Evolutionary conservation across 2,888 invertebrate species (phyloP).

Genomic region (Hirudinaria manillensis): DNA sequence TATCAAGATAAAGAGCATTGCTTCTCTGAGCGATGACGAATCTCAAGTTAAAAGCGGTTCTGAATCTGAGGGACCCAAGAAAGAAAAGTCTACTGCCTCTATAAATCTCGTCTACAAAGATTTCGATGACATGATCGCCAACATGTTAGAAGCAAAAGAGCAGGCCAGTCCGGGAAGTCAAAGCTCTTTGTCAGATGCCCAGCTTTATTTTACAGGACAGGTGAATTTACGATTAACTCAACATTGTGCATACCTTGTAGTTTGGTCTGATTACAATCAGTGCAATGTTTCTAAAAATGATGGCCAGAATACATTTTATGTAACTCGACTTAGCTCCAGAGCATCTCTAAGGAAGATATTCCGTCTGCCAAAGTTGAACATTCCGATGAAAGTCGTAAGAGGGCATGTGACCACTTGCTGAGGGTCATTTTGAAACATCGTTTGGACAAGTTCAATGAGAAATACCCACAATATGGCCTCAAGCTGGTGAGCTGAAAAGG

Average conservation of each 20-base stretch:
- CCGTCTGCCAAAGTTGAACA: not conserved
- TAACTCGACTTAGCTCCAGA: too few species aligned
- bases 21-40: constrained; percentile 1
- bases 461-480: constrained; percentile 6
- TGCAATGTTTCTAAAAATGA: too few species aligned
- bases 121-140: constrained; percentile 7
- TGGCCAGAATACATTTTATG: too few species aligned
- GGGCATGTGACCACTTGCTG: not conserved
- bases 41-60: not conserved
- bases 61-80: not conserved
- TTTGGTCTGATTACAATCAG: too few species aligned
- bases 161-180: not conserved
- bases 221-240: not conserved
- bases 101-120: not conserved
- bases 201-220: not conserved
- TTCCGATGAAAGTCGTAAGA: not conserved
- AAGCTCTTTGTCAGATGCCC: not conserved
- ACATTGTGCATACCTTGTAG: too few species aligned
- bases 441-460: not conserved
- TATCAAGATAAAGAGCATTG: not conserved
- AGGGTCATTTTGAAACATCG: not conserved
- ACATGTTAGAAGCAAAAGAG: constrained; percentile 1
- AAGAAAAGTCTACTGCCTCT: not conserved
- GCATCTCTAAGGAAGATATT: too few species aligned
- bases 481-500: not conserved